Conservation (phyloP, 2,797 vertebrate species). For the Malacoctenus gilli region DNA sequence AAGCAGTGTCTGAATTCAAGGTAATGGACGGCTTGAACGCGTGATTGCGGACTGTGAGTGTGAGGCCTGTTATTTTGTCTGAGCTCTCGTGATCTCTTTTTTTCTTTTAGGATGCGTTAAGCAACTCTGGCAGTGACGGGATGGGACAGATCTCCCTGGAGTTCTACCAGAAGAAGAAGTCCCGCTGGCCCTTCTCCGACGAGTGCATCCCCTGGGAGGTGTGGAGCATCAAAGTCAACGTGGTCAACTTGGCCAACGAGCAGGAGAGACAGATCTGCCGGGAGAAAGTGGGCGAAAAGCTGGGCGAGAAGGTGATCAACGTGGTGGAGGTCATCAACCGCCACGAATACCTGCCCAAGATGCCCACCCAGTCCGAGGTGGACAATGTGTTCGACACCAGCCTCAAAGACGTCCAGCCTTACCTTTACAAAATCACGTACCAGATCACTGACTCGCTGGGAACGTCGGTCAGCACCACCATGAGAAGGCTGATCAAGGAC, state of each 20-base stretch:
- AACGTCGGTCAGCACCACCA: constrained; percentile 95
- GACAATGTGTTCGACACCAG: constrained; percentile 98
- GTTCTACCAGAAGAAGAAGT: constrained; percentile 99
- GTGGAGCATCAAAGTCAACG: constrained; percentile 97
- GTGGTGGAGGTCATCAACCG: constrained; percentile 98
- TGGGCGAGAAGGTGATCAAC: constrained; percentile 97
- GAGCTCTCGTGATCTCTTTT: too few species aligned
- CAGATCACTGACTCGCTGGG: constrained; percentile 96
- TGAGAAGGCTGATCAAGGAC: constrained; percentile 98
- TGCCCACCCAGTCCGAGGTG: constrained; percentile 98
- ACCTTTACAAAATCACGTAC: constrained; percentile 96
- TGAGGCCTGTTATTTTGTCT: too few species aligned
- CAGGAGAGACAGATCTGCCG: constrained; percentile 98
- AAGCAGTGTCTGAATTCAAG: constrained; percentile 94
- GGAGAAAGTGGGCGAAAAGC: constrained; percentile 97
- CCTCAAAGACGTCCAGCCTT: constrained; percentile 96
- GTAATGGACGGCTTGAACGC: constrained; percentile 61
- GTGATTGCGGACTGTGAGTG: constrained; percentile 8
- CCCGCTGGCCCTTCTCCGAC: constrained; percentile 96
- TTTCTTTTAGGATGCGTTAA: constrained; percentile 94
- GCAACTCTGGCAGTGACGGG: constrained; percentile 90
- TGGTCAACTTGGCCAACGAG: constrained; percentile 96
- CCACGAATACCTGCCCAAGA: constrained; percentile 97
- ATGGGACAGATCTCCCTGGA: constrained; percentile 97
- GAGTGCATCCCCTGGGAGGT: constrained; percentile 99